Evolutionary conservation across 2,888 invertebrate species (phyloP).

Genomic region (Smittia sp.): DNA sequence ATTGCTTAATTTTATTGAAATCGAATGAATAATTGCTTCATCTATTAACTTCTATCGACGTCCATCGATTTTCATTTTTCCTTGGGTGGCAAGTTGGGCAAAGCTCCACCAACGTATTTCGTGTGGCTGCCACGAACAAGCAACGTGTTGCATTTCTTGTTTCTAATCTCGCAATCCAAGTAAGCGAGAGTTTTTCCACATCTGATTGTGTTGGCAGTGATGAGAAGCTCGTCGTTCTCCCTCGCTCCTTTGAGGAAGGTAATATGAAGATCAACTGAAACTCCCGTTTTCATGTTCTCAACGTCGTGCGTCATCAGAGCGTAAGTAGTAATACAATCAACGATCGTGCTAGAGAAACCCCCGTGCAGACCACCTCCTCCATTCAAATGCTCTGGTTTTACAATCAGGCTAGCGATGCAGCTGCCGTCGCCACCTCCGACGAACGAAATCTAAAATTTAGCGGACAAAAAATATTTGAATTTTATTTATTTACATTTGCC

Average conservation of each 20-base stretch:
- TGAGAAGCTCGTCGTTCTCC: conserved; percentile 73
- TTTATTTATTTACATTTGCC: too few relatives aligned
- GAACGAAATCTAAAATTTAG: conserved; percentile 47
- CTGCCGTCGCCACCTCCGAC: conserved; percentile 65
- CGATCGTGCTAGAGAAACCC: conserved; percentile 57
- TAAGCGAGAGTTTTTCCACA: conserved; percentile 79
- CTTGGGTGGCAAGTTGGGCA: too few relatives aligned
- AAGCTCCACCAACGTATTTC: conserved; percentile 68
- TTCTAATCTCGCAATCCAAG: conserved; percentile 72
- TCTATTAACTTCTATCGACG: too few relatives aligned
- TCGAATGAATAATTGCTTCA: too few relatives aligned
- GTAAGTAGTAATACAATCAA: conserved; percentile 71
- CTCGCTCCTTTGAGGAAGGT: conserved; percentile 65
- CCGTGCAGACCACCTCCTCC: conserved; percentile 76
- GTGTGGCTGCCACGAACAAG: conserved; percentile 83
- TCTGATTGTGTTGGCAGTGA: conserved; percentile 74
- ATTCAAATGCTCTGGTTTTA: conserved; percentile 73
- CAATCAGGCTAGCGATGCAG: too few relatives aligned
- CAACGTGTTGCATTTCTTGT: conserved; percentile 69
- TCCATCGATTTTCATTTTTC: too few relatives aligned
- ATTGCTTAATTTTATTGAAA: too few relatives aligned
- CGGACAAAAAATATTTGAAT: too few relatives aligned
- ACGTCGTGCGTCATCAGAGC: conserved; percentile 63
- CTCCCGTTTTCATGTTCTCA: conserved; percentile 58
- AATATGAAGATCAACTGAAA: conserved; percentile 79